A percentile compares a stretch with the other conserved stretches of the same genome.
These are phyloP conservation scores for Poeciliopsis turneri DNA, from an alignment of 2,797 vertebrate genomes.

Conservation along the genomic window DNA sequence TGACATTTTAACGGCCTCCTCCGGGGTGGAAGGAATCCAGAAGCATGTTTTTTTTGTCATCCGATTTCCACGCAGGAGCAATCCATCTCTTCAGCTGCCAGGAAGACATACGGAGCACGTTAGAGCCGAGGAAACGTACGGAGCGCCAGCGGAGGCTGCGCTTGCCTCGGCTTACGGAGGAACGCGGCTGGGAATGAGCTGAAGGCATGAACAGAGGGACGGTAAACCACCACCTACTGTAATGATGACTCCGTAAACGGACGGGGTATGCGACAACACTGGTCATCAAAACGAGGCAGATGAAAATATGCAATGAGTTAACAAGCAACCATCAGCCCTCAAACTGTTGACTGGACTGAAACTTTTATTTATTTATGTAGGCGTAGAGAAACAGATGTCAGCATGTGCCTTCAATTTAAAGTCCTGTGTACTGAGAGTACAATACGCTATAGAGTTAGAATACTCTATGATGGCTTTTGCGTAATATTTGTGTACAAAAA, in stretches of 20 bases:
- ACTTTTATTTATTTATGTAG: background rate
- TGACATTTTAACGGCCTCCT: constrained; percentile 50
- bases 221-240: constrained; percentile 43
- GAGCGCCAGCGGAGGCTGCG: constrained; percentile 32
- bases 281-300: constrained; percentile 12
- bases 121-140: constrained; percentile 32
- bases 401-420: background rate
- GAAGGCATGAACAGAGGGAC: constrained; percentile 38
- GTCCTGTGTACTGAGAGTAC: background rate
- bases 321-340: background rate
- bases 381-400: background rate
- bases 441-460: background rate
- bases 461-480: background rate
- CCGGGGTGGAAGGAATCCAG: constrained; percentile 17
- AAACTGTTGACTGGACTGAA: background rate
- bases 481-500: background rate
- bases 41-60: constrained; percentile 45
- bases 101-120: constrained; percentile 54
- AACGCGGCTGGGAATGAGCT: constrained; percentile 49
- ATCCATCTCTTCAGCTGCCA: constrained; percentile 37
- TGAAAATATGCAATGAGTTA: background rate
- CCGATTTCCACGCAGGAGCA: constrained; percentile 40
- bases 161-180: constrained; percentile 28
- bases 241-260: constrained; percentile 27
- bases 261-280: background rate